Percentiles rank a stretch among this genome's conserved stretches.
These are phyloP conservation scores for Gambusia yucatana DNA, from an alignment of 2,797 vertebrate species.

Conservation along the genomic window DNA sequence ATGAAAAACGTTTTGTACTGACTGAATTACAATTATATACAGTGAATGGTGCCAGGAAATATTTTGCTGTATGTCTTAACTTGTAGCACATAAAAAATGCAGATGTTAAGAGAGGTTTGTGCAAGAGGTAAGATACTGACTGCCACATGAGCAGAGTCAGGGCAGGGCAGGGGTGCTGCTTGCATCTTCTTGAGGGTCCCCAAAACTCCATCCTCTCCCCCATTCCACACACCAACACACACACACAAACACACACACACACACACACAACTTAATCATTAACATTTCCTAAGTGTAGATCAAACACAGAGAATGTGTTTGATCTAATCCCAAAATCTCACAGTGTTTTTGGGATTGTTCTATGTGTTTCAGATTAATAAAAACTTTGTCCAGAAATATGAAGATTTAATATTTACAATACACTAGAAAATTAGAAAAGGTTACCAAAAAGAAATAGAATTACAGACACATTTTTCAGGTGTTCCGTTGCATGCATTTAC, in stretches of 20 bases:
- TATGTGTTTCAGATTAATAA: background rate
- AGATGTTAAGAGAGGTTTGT: background rate
- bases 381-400: background rate
- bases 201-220: background rate
- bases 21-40: background rate
- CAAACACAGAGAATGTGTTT: background rate
- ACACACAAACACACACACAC: background rate
- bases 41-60: background rate
- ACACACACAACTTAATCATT: background rate
- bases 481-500: background rate
- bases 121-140: background rate
- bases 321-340: background rate
- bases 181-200: background rate
- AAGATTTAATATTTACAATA: background rate
- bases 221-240: background rate
- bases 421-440: background rate
- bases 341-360: constrained; percentile 23
- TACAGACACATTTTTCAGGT: background rate
- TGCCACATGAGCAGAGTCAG: background rate
- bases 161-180: background rate
- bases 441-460: background rate
- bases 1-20: background rate
- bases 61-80: background rate
- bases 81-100: background rate
- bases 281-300: background rate